Base-by-base conservation (phyloP, 2,113 vertebrate genomes). In the Ammodytes dubius region DNA sequence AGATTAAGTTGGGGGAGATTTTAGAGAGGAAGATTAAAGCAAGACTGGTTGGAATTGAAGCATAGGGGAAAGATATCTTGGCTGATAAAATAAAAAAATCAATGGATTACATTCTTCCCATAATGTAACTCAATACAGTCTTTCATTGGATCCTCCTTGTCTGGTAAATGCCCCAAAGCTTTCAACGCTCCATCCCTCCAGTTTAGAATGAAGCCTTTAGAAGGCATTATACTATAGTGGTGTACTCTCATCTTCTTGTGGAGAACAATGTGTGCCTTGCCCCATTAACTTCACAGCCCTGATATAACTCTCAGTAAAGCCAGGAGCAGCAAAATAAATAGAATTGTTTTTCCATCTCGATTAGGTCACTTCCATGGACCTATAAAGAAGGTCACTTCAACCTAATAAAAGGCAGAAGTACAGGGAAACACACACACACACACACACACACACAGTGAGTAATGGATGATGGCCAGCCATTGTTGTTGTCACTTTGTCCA, bases 401-500 rank as follows among this genome's bases (percentile, higher is more conserved):
- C 82, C 84, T 79, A 47, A 71, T 17, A 52, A 43, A 27, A 73
- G 13, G 15, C 74, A 75, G 59, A 59, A 50, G 46, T n/a, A 63
- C 60, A 67, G 19, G 15, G 27, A 37, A 37, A 60, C 19, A 77
- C 61, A 45, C 63, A 79, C 10, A 65, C 47, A n/a, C 70, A 71
- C 70, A 66, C 40, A 64, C 43, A 63, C 49, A 70, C 58, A 70
- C 19, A 77, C 77, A 64, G 35, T 43, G 56, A 72, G 54, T 82
- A 67, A 76, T 76, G 42, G 54, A 59, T 77, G 61, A 3, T 69
- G 54, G 56, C 42, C 81, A 61, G 52, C 14, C 64, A 45, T 46
- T 37, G 40, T 45, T 42, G 4, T 27, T 52, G 70, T 89, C 81
- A 81, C 68, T 66, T 52, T 47, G 68, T 88, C 76, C 70, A 81